Base-by-base conservation (phyloP, 2,113 vertebrate genomes). In the Electrona antarctica region DNA sequence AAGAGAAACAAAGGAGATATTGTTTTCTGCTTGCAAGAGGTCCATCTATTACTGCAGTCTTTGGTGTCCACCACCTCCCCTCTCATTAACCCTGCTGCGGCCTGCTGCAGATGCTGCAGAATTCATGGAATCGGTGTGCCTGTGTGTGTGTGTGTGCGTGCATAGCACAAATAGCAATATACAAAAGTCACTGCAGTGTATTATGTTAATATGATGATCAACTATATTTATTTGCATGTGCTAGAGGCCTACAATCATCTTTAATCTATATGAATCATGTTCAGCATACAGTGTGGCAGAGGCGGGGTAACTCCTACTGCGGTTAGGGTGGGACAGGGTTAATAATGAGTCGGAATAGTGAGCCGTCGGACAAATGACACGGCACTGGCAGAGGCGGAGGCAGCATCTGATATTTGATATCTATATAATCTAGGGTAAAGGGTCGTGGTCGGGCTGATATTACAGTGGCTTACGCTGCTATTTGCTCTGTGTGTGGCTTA, bases 341-440 rank as follows among this genome's bases (percentile, higher is more conserved):
- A 21, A 21, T 21, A 21, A 21, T 21, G 21, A 21, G 21, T 21
- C 21, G 21, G 21, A 21, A 21, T 21, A 21, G 2, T 21, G 21
- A 21, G 21, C 21, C 21, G 21, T 21, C 21, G 21, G 21, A 21
- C 21, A 21, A 21, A 21, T 21, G 21, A 21, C 21, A 21, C 21
- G 21, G 21, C 21, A 21, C 21, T 21, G 14, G 28, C 60, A n/a
- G n/a, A n/a, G n/a, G n/a, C n/a, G n/a, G n/a, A n/a, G n/a, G n/a
- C n/a, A 73, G 76, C 54, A 55, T 64, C 59, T 81, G 84, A 79
- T 71, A 79, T 67, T 69, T 66, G 67, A 84, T 78, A 85, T 84
- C 74, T 81, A 87, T 81, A 87, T 87, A 62, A 83, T 62, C 75
- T 68, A 50, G 48, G 66, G 47, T 61, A 64, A 29, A 50, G 67